Base-by-base conservation (phyloP, 1,140 invertebrate species). In the Zophobas atratus region DNA sequence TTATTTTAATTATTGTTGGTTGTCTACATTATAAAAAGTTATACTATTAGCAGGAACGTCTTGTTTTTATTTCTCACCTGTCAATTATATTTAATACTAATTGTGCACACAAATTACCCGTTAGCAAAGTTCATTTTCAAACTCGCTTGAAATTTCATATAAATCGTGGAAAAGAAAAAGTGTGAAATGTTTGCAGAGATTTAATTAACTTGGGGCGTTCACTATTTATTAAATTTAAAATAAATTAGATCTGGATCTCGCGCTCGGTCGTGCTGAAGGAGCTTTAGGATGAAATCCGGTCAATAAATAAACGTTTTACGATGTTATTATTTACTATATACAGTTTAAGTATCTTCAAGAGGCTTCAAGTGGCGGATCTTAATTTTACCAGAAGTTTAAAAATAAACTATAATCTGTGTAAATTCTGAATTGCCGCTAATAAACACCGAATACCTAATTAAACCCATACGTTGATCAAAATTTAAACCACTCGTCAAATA, bases 371-470 rank as follows among this genome's bases (percentile, higher is more conserved):
- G 36, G 3, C 56, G 6, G 6, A 20, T 8, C 56, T 36, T 60
- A 39, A 60, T 39, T 60, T 60, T 60, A 36, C 56, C 39, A 38
- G 5, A 60, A 60, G 56, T 60, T 60, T 60, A 60, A 60, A 60
- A 60, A 60, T 60, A 60, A 60, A 60, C 56, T 8, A 5, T 34
- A 60, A 36, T 60, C 56, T 60, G 56, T 60, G 36, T 60, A 60
- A 39, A 20, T 20, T 60, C 2, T 60, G 56, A 36, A 60, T 39
- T 20, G 6, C 56, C 36, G 39, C 36, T 38, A 60, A 60, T 60
- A 60, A 56, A 32, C 20, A 56, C 3, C 6, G 20, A 20, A 20
- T 20, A 20, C 20, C 20, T 20, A 20, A 46, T 46, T 51, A 20
- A 51, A 51, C n/a, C 3, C 2, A 51, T 20, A 51, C n/a, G 49